These are phyloP conservation scores for Chouioia cunea DNA, from an alignment of 2,888 invertebrate genomes.

Conservation along the genomic window DNA sequence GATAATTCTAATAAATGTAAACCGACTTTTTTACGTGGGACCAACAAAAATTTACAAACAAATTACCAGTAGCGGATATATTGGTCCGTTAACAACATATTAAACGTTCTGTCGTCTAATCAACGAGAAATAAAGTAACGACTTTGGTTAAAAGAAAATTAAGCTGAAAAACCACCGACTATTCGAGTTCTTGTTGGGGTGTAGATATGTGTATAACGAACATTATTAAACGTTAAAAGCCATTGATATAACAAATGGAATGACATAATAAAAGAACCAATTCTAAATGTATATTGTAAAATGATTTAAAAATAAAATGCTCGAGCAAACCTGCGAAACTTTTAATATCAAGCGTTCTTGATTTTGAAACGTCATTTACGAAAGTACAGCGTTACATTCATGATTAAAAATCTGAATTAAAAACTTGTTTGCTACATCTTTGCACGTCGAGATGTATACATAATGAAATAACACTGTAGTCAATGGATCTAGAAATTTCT, in stretches of 20 bases:
- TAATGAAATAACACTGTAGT: no score
- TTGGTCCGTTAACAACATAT: constrained; percentile 1
- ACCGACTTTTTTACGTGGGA: constrained; percentile 34
- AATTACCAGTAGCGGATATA: not conserved
- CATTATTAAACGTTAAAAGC: no score
- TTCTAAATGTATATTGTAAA: no score
- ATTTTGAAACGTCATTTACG: constrained; percentile 1
- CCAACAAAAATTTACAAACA: constrained; percentile 21
- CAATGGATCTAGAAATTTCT: no score
- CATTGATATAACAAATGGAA: no score
- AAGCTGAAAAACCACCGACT: not conserved
- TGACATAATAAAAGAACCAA: no score
- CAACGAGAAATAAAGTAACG: constrained; percentile 10
- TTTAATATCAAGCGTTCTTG: not conserved
- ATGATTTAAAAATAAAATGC: constrained; percentile 15
- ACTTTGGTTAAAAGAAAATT: constrained; percentile 1
- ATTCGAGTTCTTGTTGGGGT: no score
- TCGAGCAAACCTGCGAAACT: not conserved
- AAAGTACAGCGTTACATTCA: constrained; percentile 22
- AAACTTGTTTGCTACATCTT: no score
- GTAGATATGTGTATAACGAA: no score
- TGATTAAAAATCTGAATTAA: no score
- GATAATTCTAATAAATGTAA: constrained; percentile 22
- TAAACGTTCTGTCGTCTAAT: not conserved
- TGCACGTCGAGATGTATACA: no score